Evolutionary conservation across 2,888 invertebrate species (phyloP).

Genomic region (Dynastes grantii): DNA sequence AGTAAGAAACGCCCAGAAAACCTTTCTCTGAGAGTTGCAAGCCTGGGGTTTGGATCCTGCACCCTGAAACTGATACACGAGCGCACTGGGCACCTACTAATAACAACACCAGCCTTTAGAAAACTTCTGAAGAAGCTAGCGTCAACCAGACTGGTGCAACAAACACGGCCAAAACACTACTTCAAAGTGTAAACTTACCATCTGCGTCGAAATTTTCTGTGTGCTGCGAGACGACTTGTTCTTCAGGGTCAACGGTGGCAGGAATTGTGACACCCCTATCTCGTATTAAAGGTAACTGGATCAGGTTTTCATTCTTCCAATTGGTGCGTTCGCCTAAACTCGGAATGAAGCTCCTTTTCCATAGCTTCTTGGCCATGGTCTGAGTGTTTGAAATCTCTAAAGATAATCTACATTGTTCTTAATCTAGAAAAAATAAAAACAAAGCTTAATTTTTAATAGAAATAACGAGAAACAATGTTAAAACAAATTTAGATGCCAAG

Average conservation of each 20-base stretch:
- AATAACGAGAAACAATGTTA: no score
- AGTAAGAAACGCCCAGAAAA: no score
- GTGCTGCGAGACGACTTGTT: slow-evolving; percentile 60
- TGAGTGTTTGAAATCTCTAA: neutral
- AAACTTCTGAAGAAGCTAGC: no score
- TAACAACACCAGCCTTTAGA: no score
- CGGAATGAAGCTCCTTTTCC: slow-evolving; percentile 59
- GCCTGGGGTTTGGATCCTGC: no score
- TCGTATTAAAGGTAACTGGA: slow-evolving; percentile 54
- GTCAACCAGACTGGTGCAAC: no score
- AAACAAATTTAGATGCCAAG: no score
- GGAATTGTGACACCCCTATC: slow-evolving; percentile 48
- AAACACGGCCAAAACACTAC: no score
- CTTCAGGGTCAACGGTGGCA: slow-evolving; percentile 54
- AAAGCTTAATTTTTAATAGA: no score
- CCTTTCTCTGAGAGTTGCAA: no score
- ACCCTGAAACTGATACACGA: no score
- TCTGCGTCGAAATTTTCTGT: slow-evolving; percentile 48
- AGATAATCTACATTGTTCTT: neutral
- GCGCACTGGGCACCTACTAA: no score
- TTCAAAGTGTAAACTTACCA: slow-evolving; percentile 6
- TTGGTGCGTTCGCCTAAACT: slow-evolving; percentile 53
- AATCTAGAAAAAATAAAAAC: neutral
- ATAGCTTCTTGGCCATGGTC: slow-evolving; percentile 36
- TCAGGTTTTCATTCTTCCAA: slow-evolving; percentile 50